Evolutionary conservation across 2,888 invertebrate species (phyloP).

Genomic region (Noctua pronuba): DNA sequence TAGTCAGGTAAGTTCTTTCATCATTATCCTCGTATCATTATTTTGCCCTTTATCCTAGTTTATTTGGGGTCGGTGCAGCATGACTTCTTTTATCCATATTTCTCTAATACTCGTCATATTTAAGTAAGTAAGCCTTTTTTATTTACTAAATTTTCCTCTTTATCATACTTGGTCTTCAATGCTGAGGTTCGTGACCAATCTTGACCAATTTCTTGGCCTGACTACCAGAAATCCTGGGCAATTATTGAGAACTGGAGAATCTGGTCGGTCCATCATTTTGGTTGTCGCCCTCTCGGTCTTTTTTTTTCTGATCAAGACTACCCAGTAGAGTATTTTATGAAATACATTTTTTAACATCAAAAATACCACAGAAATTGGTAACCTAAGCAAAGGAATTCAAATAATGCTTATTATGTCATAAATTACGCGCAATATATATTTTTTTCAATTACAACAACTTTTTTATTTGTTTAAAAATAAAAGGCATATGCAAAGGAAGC

Average conservation of each 20-base stretch:
- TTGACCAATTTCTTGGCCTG: background rate
- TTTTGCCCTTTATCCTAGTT: background rate
- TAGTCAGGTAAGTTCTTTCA: slow-evolving; percentile 86
- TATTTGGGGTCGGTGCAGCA: background rate
- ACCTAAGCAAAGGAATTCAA: background rate
- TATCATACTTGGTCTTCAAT: background rate
- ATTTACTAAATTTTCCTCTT: background rate
- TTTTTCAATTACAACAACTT: background rate
- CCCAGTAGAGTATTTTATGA: background rate
- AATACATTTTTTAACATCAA: background rate
- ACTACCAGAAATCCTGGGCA: background rate
- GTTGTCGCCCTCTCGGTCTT: background rate
- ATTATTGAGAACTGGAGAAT: background rate
- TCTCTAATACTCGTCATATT: background rate
- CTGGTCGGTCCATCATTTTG: background rate
- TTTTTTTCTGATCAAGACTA: background rate
- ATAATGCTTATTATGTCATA: slow-evolving; percentile 4
- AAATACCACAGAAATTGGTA: too few relatives aligned
- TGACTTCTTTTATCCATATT: background rate
- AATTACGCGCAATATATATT: background rate
- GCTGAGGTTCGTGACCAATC: background rate
- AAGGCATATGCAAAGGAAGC: background rate
- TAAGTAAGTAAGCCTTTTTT: background rate
- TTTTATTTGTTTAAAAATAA: background rate
- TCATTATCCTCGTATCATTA: background rate